These are phyloP conservation scores for Euwallacea fornicatus DNA, from an alignment of 1,140 invertebrate genomes.

Conservation along the genomic window DNA sequence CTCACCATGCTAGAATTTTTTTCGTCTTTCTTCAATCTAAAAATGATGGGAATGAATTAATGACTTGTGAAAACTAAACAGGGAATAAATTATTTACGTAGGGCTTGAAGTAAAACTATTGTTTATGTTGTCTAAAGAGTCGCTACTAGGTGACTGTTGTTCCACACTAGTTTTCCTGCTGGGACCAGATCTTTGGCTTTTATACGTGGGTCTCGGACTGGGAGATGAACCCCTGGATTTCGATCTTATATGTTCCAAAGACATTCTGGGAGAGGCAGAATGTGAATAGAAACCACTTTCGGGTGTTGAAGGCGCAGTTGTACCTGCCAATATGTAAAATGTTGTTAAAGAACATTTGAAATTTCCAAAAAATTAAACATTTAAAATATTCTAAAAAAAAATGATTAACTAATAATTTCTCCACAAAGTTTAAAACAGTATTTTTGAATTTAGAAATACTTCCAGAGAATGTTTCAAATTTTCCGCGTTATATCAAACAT, in stretches of 20 bases:
- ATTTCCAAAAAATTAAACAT: too few species aligned
- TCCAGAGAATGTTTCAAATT: too few species aligned
- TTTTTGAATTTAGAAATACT: too few species aligned
- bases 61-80: background rate
- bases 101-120: constrained; percentile 26
- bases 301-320: constrained; percentile 55
- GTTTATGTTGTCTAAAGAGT: constrained; percentile 40
- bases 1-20: constrained; percentile 17
- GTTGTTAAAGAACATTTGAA: too few species aligned
- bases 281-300: constrained; percentile 52
- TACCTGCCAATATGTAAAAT: constrained; percentile 49
- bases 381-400: too few species aligned
- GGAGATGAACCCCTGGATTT: constrained; percentile 48
- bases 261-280: constrained; percentile 54
- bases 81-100: constrained; percentile 9
- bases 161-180: constrained; percentile 50
- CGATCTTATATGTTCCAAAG: constrained; percentile 46
- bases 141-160: constrained; percentile 45
- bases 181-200: constrained; percentile 47
- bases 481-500: too few species aligned
- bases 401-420: too few species aligned
- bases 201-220: constrained; percentile 49
- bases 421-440: too few species aligned
- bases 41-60: constrained; percentile 10
- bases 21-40: constrained; percentile 28